Base-by-base conservation (phyloP, 1,140 invertebrate genomes). In the Drosophila sulfurigaster region DNA sequence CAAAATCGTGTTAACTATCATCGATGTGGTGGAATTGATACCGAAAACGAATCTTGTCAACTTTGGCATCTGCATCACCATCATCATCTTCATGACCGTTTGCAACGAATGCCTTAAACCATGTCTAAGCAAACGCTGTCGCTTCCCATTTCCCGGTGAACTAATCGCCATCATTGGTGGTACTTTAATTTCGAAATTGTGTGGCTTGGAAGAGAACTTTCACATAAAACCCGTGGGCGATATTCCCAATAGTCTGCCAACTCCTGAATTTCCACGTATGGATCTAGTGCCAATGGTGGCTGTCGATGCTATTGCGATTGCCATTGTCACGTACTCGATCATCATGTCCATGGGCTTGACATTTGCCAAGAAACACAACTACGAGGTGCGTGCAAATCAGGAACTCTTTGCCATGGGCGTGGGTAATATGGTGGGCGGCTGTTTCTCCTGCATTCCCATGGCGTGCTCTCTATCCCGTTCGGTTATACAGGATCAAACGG, bases 331-430 rank as follows among this genome's bases (percentile, higher is more conserved):
- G 0, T 99, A 98, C 92, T 97, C 97, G 1, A 96, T 99, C 35
- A 95, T 97, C 3, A 97, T 99, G 93, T 99, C 98, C 1, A 97
- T 99, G 97, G 97, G 96, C 0, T 94, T 98, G 67, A 97, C 98
- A 52, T 97, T 99, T 92, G 97, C 98, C 1, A 95, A 96, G 77
- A 98, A 98, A 92, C 94, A 96, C 64, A 95, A 96, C 75, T 99
- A 99, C 88, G 95, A 97, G 76, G 94, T 99, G 1, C 95, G 98
- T 76, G 94, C 97, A 0, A 99, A 98, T 93, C 98, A 99, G 93
- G 98, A 98, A 93, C 91, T 98, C 0, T 92, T 97, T 49, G 96
- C 96, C 3, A 93, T 96, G 94, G 96, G 97, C 28, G 77, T 95
- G 0, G 95, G 96, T 62, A 98, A 98, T 85, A 92, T 97, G 38